Base-by-base conservation (phyloP, 2,888 invertebrate genomes). In the Cataglyphis cursor region DNA sequence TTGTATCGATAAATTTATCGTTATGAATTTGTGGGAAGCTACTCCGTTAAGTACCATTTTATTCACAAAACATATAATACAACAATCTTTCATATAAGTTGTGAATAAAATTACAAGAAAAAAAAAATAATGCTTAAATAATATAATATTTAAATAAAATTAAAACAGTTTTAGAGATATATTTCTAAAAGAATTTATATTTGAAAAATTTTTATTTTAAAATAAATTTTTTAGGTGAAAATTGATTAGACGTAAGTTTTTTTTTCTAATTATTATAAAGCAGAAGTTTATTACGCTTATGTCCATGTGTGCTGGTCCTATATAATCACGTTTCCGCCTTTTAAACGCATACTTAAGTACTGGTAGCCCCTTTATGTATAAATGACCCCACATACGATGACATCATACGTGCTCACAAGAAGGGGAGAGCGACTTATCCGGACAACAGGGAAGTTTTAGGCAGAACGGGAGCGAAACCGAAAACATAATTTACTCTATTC, bases 311-410 rank as follows among this genome's bases (percentile, higher is more conserved):
- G 59, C 81, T 82, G 51, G 82, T 82, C 81, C 84, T 82, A 75
- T n/a, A 48, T 87, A 89, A 90, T 85, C 76, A 81, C 65, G 76
- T 83, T 90, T 89, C 89, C 89, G 87, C 86, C 85, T 87, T 90
- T 89, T 90, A 89, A 89, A 81, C 81, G 81, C 83, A 74, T 75
- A 84, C 85, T 84, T 90, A 90, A 90, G 85, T 68, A 81, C 57
- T 81, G 41, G 80, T 81, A 84, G 81, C 84, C 89, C 85, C 78
- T 83, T 83, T 61, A 75, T 70, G 83, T 83, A 82, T 73, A 87
- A 89, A 89, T 89, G 87, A 89, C 87, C 87, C 87, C 24, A 75
- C 66, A 59, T 35, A 75, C 35, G 85, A 85, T 90, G 89, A 89
- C 89, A 84, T 89, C 89, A 89, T 84, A 76, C 81, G 35, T 48